These are phyloP conservation scores for Tetraneura akinire DNA, from an alignment of 1,140 invertebrate genomes.

Conservation along the genomic window DNA sequence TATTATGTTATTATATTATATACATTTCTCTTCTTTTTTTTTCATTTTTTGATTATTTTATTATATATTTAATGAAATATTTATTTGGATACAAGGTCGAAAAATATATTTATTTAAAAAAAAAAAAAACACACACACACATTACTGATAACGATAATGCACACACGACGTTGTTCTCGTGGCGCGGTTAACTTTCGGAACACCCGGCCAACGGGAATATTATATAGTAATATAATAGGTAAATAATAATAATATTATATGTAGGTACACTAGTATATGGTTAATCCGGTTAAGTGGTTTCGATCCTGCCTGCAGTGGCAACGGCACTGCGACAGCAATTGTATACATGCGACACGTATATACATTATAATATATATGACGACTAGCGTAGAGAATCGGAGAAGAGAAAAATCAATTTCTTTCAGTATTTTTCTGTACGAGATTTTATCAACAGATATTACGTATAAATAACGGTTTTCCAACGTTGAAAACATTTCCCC, in stretches of 20 bases:
- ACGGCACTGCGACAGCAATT: not conserved
- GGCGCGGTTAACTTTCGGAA: not conserved
- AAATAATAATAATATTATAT: not conserved
- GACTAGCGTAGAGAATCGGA: not conserved
- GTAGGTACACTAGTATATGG: not conserved
- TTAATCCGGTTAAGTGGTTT: conserved; percentile 48
- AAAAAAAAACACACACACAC: conserved; percentile 28
- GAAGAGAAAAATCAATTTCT: not conserved
- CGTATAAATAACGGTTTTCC: not conserved
- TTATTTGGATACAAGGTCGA: conserved; percentile 19
- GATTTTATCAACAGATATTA: conserved; percentile 20
- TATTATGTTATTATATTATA: no score
- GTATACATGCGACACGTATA: not conserved
- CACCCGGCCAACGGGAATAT: conserved; percentile 17
- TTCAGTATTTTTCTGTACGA: not conserved
- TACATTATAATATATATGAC: no score
- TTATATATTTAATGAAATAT: no score
- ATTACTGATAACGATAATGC: conserved; percentile 42
- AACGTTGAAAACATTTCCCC: not conserved
- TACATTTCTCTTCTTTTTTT: not conserved
- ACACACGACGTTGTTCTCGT: conserved; percentile 27
- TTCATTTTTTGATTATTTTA: not conserved
- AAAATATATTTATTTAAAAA: not conserved
- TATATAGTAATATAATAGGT: no score
- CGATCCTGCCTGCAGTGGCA: not conserved